Percentiles rank a stretch among this genome's conserved stretches.
These are phyloP conservation scores for Bos indicus DNA, from an alignment of 2,113 vertebrate genomes.

Conservation along the genomic window DNA sequence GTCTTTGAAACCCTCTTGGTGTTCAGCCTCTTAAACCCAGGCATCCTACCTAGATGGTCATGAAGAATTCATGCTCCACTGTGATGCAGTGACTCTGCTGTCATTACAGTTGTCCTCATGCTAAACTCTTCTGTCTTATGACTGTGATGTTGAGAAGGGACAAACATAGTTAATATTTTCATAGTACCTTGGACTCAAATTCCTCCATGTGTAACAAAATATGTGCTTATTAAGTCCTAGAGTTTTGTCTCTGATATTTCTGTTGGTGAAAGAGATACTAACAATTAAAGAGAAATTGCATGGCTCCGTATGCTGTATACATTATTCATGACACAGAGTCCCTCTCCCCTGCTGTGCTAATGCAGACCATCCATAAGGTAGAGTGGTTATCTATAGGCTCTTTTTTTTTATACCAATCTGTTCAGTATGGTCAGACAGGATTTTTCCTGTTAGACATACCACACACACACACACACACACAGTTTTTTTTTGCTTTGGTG, in stretches of 20 bases:
- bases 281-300: conserved; percentile 8
- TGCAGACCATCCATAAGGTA: background rate
- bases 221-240: conserved; percentile 1
- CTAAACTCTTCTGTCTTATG: background rate
- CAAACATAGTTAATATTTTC: background rate
- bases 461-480: background rate
- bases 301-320: background rate
- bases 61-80: background rate
- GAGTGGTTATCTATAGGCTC: background rate
- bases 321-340: conserved; percentile 31
- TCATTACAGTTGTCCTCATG: background rate
- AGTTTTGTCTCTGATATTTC: conserved; percentile 34
- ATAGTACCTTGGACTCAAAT: background rate
- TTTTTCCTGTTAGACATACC: background rate
- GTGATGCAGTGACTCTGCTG: background rate
- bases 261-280: conserved; percentile 30
- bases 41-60: background rate
- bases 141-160: background rate
- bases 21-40: background rate
- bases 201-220: conserved; percentile 31
- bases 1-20: background rate
- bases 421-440: background rate
- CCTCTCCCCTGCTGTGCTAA: background rate
- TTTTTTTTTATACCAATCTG: background rate
- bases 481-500: background rate